Evolutionary conservation across 2,113 vertebrate genomes (phyloP).

Genomic region (Cichladusa arquata): DNA sequence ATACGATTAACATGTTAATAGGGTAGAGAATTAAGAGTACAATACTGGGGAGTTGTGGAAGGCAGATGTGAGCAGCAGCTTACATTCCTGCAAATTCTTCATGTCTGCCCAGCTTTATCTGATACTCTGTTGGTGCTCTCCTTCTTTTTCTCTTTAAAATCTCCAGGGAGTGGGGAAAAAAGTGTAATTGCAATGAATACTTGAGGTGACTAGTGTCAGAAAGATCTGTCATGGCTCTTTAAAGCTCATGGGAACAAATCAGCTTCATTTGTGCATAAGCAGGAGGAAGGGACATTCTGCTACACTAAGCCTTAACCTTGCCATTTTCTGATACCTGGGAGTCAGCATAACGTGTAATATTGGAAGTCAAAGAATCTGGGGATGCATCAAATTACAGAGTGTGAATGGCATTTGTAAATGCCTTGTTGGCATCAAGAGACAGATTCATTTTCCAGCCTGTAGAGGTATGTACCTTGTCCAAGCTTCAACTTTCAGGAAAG

Average conservation of each 20-base stretch:
- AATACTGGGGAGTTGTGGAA: not conserved
- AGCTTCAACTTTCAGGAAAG: constrained; percentile 1
- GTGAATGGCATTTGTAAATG: constrained; percentile 17
- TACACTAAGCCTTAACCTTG: not conserved
- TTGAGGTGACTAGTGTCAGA: constrained; percentile 48
- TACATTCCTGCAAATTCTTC: constrained; percentile 44
- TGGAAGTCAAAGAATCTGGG: not conserved
- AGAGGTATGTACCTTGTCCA: not conserved
- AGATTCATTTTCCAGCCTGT: not conserved
- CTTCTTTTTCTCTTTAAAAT: not conserved
- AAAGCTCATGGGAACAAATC: constrained; percentile 46
- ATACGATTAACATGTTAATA: not conserved
- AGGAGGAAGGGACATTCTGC: constrained; percentile 9
- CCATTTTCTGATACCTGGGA: not conserved
- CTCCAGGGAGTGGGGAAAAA: not conserved
- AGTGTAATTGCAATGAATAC: constrained; percentile 6
- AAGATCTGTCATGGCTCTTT: constrained; percentile 57
- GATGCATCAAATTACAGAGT: not conserved
- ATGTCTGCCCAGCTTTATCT: constrained; percentile 12
- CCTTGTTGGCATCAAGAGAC: not conserved
- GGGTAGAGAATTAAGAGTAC: not conserved
- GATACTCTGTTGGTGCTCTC: not conserved
- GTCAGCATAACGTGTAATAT: not conserved
- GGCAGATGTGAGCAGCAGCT: constrained; percentile 35
- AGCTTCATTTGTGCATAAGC: not conserved